A percentile compares a stretch with the other conserved stretches of the same genome.
These are phyloP conservation scores for Samia ricini DNA, from an alignment of 1,140 invertebrate genomes.

Conservation along the genomic window DNA sequence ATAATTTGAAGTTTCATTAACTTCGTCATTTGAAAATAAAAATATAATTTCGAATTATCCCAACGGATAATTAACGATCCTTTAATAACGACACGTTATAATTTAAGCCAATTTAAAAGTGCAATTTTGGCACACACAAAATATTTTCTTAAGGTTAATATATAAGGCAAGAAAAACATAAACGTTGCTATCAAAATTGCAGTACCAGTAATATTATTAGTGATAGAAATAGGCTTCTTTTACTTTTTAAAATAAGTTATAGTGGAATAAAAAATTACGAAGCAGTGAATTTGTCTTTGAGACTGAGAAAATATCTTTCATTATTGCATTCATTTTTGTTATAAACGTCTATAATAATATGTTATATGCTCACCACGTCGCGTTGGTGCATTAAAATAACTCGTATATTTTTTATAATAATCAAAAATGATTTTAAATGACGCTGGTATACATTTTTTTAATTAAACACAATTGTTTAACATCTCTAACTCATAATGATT, in stretches of 20 bases:
- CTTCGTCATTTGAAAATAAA: no score
- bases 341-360: constrained; percentile 15
- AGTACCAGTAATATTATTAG: no score
- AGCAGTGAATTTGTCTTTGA: constrained; percentile 2
- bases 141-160: no score
- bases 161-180: no score
- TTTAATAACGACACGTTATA: neutral
- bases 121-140: neutral
- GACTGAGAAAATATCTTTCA: neutral
- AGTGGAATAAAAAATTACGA: neutral
- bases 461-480: neutral
- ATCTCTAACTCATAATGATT: no score
- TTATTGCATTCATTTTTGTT: constrained; percentile 18
- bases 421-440: constrained; percentile 20
- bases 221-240: no score
- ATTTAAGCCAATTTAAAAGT: neutral
- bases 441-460: constrained; percentile 16
- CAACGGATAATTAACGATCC: neutral
- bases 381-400: neutral
- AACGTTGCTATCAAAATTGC: no score
- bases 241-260: no score
- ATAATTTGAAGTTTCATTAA: no score
- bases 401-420: neutral
- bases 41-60: neutral
- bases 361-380: neutral